Percentiles rank a stretch among this genome's conserved stretches.
Evolutionary conservation across 2,888 invertebrate species (phyloP).

Genomic region (Gibbula magus): DNA sequence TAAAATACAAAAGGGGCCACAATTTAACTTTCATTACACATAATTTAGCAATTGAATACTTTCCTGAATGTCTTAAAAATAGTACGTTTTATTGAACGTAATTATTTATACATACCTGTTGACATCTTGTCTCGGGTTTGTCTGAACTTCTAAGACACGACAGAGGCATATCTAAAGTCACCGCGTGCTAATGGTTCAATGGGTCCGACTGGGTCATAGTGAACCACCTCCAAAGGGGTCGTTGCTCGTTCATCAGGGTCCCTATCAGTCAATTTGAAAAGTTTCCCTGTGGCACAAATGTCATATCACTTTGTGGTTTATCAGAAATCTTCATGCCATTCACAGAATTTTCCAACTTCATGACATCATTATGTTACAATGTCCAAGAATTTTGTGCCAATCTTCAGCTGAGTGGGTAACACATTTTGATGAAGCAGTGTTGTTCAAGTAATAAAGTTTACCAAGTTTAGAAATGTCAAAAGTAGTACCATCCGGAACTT

Average conservation of each 20-base stretch:
- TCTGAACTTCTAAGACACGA: too few species aligned
- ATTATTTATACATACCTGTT: too few species aligned
- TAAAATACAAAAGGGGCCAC: too few species aligned
- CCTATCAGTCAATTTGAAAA: constrained; percentile 33
- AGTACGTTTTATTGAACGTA: too few species aligned
- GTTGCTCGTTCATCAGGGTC: constrained; percentile 29
- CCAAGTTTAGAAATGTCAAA: constrained; percentile 38
- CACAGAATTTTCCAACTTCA: constrained; percentile 29
- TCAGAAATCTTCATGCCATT: constrained; percentile 27
- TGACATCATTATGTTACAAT: constrained; percentile 37
- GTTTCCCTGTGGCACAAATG: constrained; percentile 33
- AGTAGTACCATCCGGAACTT: constrained; percentile 23
- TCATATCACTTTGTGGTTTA: constrained; percentile 29
- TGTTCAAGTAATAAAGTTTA: constrained; percentile 35
- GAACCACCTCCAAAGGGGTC: too few species aligned
- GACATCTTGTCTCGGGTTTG: too few species aligned
- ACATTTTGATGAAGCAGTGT: background rate
- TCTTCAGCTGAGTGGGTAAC: constrained; percentile 5
- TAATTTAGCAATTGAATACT: too few species aligned
- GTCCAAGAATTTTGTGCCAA: constrained; percentile 41
- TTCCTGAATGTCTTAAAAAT: too few species aligned
- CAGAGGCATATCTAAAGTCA: constrained; percentile 37
- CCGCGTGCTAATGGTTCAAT: constrained; percentile 32
- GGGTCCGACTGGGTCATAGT: constrained; percentile 36
- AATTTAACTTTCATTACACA: too few species aligned